phyloP scores from a whole-genome alignment of 2,888 invertebrate species.

The Phasia obesa region DNA sequence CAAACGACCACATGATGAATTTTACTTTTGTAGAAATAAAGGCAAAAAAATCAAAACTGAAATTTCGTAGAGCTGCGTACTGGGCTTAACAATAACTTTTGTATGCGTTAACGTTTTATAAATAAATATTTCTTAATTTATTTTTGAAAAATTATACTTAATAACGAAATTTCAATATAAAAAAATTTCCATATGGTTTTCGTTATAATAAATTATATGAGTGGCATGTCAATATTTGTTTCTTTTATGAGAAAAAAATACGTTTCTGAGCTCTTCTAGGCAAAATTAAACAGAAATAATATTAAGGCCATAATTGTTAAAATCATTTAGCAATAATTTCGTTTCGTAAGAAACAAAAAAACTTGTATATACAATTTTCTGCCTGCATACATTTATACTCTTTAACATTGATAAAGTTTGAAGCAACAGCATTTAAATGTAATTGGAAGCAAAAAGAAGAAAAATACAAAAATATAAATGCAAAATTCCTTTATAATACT shows the following conservation, averaged over 20 bases:
- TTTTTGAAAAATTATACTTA: conserved; percentile 2
- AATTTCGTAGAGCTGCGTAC: no score
- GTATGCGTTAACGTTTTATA: not conserved
- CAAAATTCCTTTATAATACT: conserved; percentile 7
- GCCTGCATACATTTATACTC: not conserved
- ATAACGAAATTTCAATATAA: conserved; percentile 1
- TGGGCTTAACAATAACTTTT: no score
- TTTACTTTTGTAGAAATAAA: no score
- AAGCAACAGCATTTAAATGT: conserved; percentile 33
- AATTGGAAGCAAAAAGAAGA: conserved; percentile 23
- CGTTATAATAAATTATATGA: conserved; percentile 10
- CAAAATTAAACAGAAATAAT: conserved; percentile 32
- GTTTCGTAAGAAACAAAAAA: conserved; percentile 26
- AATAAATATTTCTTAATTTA: conserved; percentile 11
- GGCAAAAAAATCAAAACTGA: no score
- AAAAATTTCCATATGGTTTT: conserved; percentile 46
- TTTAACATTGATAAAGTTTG: not conserved
- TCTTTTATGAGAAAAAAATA: not conserved
- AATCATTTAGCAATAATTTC: conserved; percentile 39
- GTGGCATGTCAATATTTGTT: not conserved
- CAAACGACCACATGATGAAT: no score
- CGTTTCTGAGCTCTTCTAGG: conserved; percentile 21
- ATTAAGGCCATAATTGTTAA: conserved; percentile 28
- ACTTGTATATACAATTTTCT: conserved; percentile 43
- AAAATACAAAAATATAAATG: conserved; percentile 8